Conservation (phyloP, 2,888 invertebrate species). For the Rugalucina vietnamica region DNA sequence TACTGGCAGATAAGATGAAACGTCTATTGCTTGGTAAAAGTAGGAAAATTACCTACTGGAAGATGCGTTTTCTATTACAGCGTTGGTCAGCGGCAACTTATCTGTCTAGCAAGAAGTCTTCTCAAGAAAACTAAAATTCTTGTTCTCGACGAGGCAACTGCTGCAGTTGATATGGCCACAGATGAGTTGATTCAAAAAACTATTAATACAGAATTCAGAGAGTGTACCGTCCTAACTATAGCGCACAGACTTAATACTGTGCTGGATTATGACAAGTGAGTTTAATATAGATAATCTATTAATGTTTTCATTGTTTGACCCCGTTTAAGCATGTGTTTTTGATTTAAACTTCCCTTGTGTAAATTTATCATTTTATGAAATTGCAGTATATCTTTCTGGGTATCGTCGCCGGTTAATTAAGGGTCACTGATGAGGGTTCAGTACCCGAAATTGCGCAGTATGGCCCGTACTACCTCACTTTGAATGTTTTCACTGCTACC, state of each 20-base stretch:
- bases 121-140: constrained; percentile 68
- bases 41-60: no score
- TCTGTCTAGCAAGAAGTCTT: constrained; percentile 72
- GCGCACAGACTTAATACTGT: constrained; percentile 77
- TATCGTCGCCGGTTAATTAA: no score
- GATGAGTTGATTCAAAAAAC: constrained; percentile 74
- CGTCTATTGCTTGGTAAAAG: no score
- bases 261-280: constrained; percentile 70
- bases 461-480: no score
- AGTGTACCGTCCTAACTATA: constrained; percentile 76
- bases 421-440: no score
- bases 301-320: constrained; percentile 82
- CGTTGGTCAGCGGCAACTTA: constrained; percentile 74
- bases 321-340: constrained; percentile 83
- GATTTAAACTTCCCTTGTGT: constrained; percentile 82
- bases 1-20: no score
- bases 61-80: constrained; percentile 61
- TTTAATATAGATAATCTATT: neutral
- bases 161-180: constrained; percentile 72
- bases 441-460: no score
- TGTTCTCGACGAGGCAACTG: constrained; percentile 75
- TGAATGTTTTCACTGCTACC: no score
- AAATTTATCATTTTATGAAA: constrained; percentile 51
- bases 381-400: no score
- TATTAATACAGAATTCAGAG: constrained; percentile 65